These are phyloP conservation scores for Zenarchopterus dispar DNA, from an alignment of 2,797 vertebrate genomes.

Conservation along the genomic window DNA sequence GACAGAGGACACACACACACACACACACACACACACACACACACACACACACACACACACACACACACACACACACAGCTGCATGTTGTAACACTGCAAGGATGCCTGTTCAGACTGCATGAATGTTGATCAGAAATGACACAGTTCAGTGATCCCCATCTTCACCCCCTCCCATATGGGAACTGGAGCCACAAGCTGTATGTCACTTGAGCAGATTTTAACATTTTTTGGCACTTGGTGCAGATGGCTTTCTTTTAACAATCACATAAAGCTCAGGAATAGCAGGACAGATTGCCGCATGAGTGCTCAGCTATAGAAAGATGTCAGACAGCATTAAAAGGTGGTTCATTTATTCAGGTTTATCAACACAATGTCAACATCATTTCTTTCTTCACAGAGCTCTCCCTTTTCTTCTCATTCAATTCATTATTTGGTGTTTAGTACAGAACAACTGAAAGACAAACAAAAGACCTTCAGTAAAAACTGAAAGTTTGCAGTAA, in stretches of 20 bases:
- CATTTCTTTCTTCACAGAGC: neutral
- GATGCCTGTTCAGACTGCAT: conserved; percentile 9
- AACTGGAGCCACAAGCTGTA: conserved; percentile 26
- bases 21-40: too few species aligned
- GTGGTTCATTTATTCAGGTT: conserved; percentile 7
- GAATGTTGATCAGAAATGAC: conserved; percentile 45
- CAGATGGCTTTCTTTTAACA: conserved; percentile 13
- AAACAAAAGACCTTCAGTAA: too few species aligned
- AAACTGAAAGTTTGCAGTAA: too few species aligned
- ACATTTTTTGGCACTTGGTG: conserved; percentile 18
- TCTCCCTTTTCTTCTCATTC: neutral
- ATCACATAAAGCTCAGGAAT: conserved; percentile 1
- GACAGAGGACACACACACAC: too few species aligned
- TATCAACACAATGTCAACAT: conserved; percentile 13
- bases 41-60: too few species aligned
- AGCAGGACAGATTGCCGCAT: neutral
- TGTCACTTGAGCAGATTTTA: conserved; percentile 27
- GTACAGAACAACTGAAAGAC: too few species aligned
- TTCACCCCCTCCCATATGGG: conserved; percentile 36
- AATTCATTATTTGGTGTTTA: too few species aligned
- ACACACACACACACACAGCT: neutral
- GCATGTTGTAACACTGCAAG: neutral
- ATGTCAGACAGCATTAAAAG: conserved; percentile 27
- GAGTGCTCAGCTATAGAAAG: conserved; percentile 17
- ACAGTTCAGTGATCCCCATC: conserved; percentile 37